Percentiles rank a stretch among this genome's conserved stretches.
Conservation (phyloP, 2,888 invertebrate genomes). For the Xanthia togata region DNA sequence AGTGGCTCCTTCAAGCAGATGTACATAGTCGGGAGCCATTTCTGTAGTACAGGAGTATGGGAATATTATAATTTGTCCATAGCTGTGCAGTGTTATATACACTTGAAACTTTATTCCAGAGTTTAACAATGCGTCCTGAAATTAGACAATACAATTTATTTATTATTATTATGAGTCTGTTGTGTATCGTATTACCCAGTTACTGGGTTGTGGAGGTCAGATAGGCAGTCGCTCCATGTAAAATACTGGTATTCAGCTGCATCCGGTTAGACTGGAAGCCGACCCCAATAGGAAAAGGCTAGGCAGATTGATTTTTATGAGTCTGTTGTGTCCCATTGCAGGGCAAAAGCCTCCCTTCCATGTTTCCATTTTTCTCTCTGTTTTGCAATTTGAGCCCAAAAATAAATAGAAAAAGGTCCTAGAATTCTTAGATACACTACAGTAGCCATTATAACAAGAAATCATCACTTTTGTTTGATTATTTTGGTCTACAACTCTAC, state of each 20-base stretch:
- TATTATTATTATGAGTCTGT: background rate
- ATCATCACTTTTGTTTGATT: background rate
- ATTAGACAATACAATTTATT: constrained; percentile 16
- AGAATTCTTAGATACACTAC: background rate
- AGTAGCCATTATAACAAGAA: background rate
- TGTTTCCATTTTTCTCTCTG: background rate
- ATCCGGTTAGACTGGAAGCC: background rate
- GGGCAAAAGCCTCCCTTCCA: background rate
- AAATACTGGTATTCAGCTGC: background rate
- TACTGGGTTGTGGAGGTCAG: too few species aligned
- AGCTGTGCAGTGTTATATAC: constrained; percentile 85
- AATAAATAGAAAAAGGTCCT: background rate
- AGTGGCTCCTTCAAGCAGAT: constrained; percentile 84
- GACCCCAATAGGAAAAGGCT: background rate
- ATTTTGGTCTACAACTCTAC: too few species aligned
- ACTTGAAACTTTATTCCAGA: constrained; percentile 81
- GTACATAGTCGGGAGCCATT: constrained; percentile 82
- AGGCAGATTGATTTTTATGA: too few species aligned
- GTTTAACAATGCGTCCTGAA: constrained; percentile 79
- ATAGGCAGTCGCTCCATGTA: too few species aligned
- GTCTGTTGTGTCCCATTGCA: background rate
- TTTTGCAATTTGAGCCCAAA: background rate
- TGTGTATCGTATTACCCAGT: too few species aligned
- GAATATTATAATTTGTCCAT: constrained; percentile 85
- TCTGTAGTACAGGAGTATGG: constrained; percentile 81